A percentile compares a stretch with the other conserved stretches of the same genome.
These are phyloP conservation scores for Eurytemora carolleeae DNA, from an alignment of 1,140 invertebrate genomes.

Conservation along the genomic window DNA sequence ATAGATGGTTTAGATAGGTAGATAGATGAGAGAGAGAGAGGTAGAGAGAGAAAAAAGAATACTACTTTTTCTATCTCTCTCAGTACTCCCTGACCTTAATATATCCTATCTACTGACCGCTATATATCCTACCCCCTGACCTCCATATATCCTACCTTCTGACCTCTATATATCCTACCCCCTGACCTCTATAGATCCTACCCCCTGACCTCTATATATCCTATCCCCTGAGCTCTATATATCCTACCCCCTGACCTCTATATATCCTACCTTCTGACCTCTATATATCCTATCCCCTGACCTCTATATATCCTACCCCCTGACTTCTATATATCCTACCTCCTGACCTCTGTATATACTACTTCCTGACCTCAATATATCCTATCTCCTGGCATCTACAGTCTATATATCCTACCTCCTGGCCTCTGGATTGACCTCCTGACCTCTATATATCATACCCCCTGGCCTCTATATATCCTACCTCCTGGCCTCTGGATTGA, in stretches of 20 bases:
- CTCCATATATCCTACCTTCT: too few species aligned
- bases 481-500: slow-evolving; percentile 83
- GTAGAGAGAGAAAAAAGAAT: background rate
- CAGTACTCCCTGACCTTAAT: too few species aligned
- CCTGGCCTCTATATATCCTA: background rate
- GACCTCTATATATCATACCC: background rate
- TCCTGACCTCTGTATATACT: background rate
- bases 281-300: too few species aligned
- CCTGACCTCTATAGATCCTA: background rate
- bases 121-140: too few species aligned
- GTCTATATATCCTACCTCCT: background rate
- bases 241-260: too few species aligned
- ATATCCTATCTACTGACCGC: too few species aligned
- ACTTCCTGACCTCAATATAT: background rate
- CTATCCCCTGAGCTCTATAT: slow-evolving; percentile 30
- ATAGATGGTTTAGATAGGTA: background rate
- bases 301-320: too few species aligned
- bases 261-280: too few species aligned
- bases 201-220: background rate
- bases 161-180: background rate
- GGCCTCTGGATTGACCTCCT: background rate
- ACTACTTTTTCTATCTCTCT: background rate
- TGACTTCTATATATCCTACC: too few species aligned
- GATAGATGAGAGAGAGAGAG: background rate
- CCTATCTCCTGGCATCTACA: background rate